Percentiles rank a stretch among this genome's conserved stretches.
Evolutionary conservation across 2,113 vertebrate species (phyloP).

Genomic region (Steatornis caripensis): DNA sequence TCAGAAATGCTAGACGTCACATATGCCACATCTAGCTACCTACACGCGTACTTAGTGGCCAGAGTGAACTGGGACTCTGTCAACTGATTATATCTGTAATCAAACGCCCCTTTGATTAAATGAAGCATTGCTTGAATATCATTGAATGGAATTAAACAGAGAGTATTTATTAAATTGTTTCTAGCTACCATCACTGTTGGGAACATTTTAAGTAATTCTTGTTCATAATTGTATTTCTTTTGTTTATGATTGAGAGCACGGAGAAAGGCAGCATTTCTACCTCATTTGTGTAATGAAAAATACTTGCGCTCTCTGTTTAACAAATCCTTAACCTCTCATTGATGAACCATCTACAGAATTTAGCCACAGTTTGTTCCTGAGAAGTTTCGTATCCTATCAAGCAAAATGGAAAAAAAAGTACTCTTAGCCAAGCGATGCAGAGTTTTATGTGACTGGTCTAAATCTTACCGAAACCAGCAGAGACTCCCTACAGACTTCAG

Average conservation of each 20-base stretch:
- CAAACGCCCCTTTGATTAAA: conserved; percentile 27
- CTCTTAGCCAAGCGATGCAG: not conserved
- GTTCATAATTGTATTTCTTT: not conserved
- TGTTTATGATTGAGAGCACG: not conserved
- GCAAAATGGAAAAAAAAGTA: not conserved
- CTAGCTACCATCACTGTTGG: not conserved
- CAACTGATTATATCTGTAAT: conserved; percentile 32
- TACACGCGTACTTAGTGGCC: not conserved
- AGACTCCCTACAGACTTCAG: not conserved
- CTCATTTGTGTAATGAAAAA: not conserved
- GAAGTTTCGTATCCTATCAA: not conserved
- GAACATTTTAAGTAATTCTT: not conserved
- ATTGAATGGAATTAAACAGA: not conserved
- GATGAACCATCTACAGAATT: not conserved
- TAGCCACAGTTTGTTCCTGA: not conserved
- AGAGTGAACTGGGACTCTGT: not conserved
- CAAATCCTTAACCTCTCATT: not conserved
- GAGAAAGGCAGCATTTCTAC: not conserved
- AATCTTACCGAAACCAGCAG: not conserved
- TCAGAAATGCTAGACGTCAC: not conserved
- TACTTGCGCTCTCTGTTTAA: not conserved
- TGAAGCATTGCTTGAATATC: not conserved
- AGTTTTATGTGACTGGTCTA: not conserved
- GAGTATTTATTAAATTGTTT: conserved; percentile 21
- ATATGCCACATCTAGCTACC: not conserved